These are phyloP conservation scores for Rhagoletis zephyria DNA, from an alignment of 1,140 invertebrate genomes.

Conservation along the genomic window DNA sequence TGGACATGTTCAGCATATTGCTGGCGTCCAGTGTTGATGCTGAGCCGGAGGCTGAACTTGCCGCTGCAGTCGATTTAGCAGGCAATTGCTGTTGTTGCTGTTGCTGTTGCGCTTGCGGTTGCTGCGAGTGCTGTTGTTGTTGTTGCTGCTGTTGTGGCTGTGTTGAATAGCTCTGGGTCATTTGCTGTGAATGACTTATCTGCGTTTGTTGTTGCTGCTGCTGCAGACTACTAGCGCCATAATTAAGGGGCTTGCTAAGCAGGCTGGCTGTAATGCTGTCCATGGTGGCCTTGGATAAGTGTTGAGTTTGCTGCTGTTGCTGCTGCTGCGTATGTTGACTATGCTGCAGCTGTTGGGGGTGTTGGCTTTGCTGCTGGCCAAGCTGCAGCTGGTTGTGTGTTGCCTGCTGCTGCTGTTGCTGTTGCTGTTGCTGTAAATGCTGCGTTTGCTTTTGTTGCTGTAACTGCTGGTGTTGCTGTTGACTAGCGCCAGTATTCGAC, in stretches of 20 bases:
- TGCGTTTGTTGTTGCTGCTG: conserved; percentile 28
- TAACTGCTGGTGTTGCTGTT: conserved; percentile 54
- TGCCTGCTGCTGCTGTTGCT: conserved; percentile 61
- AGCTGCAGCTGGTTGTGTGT: background rate
- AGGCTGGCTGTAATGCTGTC: conserved; percentile 44
- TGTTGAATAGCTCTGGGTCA: no score
- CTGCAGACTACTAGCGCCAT: conserved; percentile 58
- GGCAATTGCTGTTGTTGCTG: conserved; percentile 56
- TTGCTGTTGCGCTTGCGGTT: conserved; percentile 56
- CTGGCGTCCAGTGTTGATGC: conserved; percentile 59
- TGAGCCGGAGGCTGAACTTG: conserved; percentile 40
- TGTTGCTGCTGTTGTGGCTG: conserved; percentile 57
- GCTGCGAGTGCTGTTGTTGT: conserved; percentile 54
- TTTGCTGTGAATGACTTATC: background rate
- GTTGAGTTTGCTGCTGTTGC: conserved; percentile 19
- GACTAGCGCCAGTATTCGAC: background rate
- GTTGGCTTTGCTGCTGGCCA: conserved; percentile 40
- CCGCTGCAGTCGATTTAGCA: conserved; percentile 19
- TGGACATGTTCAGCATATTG: conserved; percentile 52
- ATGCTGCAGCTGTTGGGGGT: conserved; percentile 47
- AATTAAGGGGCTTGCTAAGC: conserved; percentile 59
- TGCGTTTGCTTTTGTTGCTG: conserved; percentile 52
- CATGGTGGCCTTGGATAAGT: conserved; percentile 53
- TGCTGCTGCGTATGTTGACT: conserved; percentile 43
- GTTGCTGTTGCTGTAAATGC: conserved; percentile 58